phyloP scores from a whole-genome alignment of 2,888 invertebrate species.

The Thecocarcelia acutangulata region DNA sequence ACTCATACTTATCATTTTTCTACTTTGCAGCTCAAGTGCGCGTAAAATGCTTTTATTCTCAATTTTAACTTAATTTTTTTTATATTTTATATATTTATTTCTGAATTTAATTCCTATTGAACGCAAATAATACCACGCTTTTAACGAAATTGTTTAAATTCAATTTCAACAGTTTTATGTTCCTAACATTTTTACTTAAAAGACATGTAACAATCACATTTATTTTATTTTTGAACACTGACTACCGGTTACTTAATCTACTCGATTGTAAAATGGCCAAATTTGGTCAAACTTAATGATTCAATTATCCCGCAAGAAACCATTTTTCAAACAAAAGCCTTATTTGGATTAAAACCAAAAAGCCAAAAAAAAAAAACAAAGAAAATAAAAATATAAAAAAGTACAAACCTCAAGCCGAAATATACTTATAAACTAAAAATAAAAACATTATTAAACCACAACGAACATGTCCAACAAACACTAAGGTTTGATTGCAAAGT shows the following conservation, averaged over 20 bases:
- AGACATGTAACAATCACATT: slow-evolving; percentile 12
- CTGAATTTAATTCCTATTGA: no score
- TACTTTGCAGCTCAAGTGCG: no score
- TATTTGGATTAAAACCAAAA: slow-evolving; percentile 40
- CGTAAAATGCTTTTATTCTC: no score
- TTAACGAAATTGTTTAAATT: not conserved
- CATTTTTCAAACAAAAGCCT: slow-evolving; percentile 47
- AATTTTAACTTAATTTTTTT: no score
- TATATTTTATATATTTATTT: no score
- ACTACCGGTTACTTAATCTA: slow-evolving; percentile 46
- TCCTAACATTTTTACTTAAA: slow-evolving; percentile 1
- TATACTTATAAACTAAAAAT: slow-evolving; percentile 6
- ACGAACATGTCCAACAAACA: no score
- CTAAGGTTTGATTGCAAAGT: no score
- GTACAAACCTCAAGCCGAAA: not conserved
- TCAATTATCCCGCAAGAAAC: slow-evolving; percentile 77
- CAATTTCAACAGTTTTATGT: not conserved
- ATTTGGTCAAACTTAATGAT: slow-evolving; percentile 79
- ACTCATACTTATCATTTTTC: no score
- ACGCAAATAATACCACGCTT: no score
- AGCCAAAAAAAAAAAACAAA: not conserved
- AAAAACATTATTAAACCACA: slow-evolving; percentile 24
- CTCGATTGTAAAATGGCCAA: slow-evolving; percentile 70
- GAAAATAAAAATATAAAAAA: no score
- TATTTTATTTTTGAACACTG: slow-evolving; percentile 2